phyloP scores from a whole-genome alignment of 2,113 vertebrate species.

The Lasiurus borealis region DNA sequence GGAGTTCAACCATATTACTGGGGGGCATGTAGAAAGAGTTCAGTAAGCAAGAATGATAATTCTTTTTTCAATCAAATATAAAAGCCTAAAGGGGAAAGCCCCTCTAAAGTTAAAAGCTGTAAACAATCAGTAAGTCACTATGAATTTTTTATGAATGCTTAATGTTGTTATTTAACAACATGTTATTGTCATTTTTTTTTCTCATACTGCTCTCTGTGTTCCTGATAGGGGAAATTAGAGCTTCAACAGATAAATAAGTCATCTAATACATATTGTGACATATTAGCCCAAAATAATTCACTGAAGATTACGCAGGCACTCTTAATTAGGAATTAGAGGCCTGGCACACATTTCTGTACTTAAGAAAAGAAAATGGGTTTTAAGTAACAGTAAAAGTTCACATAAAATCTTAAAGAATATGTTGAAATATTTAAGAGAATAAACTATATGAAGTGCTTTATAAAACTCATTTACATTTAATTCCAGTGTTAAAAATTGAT shows the following conservation, averaged over 20 bases:
- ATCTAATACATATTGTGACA: background rate
- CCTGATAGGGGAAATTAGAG: background rate
- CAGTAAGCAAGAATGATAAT: conserved; percentile 14
- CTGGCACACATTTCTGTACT: background rate
- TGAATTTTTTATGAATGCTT: background rate
- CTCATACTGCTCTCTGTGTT: background rate
- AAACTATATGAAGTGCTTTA: background rate
- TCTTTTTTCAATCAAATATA: conserved; percentile 1
- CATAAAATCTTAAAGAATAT: conserved; percentile 33
- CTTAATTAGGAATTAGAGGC: background rate
- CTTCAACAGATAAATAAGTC: background rate
- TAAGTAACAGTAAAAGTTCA: background rate
- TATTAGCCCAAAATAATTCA: background rate
- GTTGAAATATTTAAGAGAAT: conserved; percentile 20
- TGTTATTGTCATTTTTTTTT: background rate
- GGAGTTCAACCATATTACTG: background rate
- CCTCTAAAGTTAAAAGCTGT: background rate
- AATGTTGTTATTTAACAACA: background rate
- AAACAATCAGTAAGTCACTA: background rate
- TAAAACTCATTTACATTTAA: conserved; percentile 17
- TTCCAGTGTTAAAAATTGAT: background rate
- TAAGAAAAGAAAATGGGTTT: background rate
- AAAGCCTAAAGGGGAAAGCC: background rate
- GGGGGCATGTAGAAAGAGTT: background rate
- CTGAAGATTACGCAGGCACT: background rate